A percentile compares a stretch with the other conserved stretches of the same genome.
These are phyloP conservation scores for Drosophila novamexicana DNA, from an alignment of 1,140 invertebrate genomes.

Conservation along the genomic window DNA sequence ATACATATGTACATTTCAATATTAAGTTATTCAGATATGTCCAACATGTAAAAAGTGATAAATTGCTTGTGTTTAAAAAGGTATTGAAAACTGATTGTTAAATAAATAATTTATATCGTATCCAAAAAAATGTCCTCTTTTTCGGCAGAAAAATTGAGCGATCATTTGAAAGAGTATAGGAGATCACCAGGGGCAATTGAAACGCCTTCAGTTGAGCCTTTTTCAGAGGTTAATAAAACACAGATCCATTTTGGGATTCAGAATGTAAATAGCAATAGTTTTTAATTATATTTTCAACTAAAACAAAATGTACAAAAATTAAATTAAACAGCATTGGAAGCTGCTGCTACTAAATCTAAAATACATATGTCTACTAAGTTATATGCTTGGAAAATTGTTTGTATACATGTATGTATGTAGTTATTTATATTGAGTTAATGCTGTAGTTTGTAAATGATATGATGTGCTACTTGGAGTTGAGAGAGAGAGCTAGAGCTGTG, in stretches of 20 bases:
- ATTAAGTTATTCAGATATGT: too few species aligned
- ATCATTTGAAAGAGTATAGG: too few species aligned
- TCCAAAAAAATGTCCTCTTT: too few species aligned
- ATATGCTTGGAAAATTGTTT: slow-evolving; percentile 55
- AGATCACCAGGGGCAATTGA: not conserved
- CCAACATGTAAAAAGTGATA: too few species aligned
- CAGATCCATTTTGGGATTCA: slow-evolving; percentile 51
- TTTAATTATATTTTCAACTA: slow-evolving; percentile 74
- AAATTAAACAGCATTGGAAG: slow-evolving; percentile 43
- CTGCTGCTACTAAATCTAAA: slow-evolving; percentile 57
- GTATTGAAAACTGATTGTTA: too few species aligned
- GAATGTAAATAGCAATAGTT: slow-evolving; percentile 74
- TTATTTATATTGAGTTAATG: slow-evolving; percentile 23
- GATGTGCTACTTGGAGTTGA: slow-evolving; percentile 43
- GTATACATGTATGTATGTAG: slow-evolving; percentile 26
- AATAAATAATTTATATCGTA: too few species aligned
- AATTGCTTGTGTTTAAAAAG: too few species aligned
- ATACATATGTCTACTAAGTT: slow-evolving; percentile 61
- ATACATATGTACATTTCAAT: too few species aligned
- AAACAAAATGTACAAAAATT: slow-evolving; percentile 71
- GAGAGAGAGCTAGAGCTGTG: slow-evolving; percentile 27
- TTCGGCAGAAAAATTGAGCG: too few species aligned
- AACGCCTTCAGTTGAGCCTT: not conserved
- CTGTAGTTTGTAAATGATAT: slow-evolving; percentile 51
- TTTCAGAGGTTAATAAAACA: slow-evolving; percentile 17